phyloP scores from a whole-genome alignment of 2,797 vertebrate genomes.

The Centropyge bicolor region DNA sequence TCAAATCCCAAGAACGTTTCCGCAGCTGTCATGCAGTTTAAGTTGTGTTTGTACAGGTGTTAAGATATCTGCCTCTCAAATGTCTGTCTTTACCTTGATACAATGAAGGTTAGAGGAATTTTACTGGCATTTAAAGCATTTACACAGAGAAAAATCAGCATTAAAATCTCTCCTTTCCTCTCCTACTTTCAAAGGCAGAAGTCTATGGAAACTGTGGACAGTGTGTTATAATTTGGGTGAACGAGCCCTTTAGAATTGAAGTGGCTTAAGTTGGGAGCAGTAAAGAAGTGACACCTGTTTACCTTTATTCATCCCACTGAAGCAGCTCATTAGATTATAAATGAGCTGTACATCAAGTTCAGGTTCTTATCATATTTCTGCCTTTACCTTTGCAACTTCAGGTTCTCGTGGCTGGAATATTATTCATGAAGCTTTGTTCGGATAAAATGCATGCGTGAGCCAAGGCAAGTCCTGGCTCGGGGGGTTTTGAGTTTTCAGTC shows the following conservation, averaged over 20 bases:
- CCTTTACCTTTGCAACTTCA: conserved; percentile 4
- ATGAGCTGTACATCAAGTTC: conserved; percentile 7
- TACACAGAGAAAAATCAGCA: background rate
- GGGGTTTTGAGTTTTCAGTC: conserved; percentile 39
- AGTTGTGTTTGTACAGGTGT: background rate
- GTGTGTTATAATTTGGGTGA: background rate
- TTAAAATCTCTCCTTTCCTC: background rate
- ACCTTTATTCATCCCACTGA: background rate
- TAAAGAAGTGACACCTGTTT: background rate
- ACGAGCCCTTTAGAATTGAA: background rate
- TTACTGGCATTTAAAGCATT: background rate
- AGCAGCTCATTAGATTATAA: background rate
- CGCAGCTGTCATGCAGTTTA: background rate
- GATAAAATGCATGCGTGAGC: conserved; percentile 35
- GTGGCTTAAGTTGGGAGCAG: background rate
- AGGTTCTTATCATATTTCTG: conserved; percentile 23
- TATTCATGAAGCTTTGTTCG: conserved; percentile 39
- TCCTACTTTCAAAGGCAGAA: background rate
- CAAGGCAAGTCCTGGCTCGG: conserved; percentile 25
- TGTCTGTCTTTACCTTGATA: background rate
- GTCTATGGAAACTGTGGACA: background rate
- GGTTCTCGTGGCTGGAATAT: conserved; percentile 4
- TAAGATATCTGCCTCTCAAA: background rate
- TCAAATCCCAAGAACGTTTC: background rate
- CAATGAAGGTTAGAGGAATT: background rate